Conservation (phyloP, 2,113 vertebrate species). For the Paedocypris sp. region DNA sequence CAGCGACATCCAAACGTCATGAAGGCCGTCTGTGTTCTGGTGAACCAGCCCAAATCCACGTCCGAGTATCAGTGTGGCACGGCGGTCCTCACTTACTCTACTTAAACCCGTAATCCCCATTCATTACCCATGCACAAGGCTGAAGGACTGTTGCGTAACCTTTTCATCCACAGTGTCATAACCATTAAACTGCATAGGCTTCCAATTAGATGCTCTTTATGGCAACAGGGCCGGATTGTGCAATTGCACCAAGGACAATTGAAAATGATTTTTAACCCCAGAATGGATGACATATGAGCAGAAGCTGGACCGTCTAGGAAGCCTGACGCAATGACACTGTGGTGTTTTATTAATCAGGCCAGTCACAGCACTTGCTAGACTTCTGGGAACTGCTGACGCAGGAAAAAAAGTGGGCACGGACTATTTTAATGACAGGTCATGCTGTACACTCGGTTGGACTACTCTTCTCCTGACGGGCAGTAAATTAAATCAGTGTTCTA, state of each 20-base stretch:
- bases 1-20: neutral
- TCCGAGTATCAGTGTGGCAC: neutral
- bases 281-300: neutral
- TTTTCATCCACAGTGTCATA: neutral
- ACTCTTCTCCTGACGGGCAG: neutral
- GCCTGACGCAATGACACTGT: neutral
- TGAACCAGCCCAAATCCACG: no score
- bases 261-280: neutral
- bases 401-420: neutral
- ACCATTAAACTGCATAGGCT: neutral
- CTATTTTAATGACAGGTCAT: slow-evolving; percentile 4
- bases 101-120: slow-evolving; percentile 7
- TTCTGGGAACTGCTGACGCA: slow-evolving; percentile 1
- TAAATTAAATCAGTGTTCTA: neutral
- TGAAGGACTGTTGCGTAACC: slow-evolving; percentile 8
- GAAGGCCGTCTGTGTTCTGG: neutral
- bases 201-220: neutral
- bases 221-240: neutral
- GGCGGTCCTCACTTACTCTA: neutral
- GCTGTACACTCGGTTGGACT: neutral
- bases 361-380: neutral
- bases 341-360: neutral
- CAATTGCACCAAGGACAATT: neutral
- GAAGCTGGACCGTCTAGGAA: neutral
- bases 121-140: neutral